Base-by-base conservation (phyloP, 2,797 vertebrate genomes). In the Xenops minutus region DNA sequence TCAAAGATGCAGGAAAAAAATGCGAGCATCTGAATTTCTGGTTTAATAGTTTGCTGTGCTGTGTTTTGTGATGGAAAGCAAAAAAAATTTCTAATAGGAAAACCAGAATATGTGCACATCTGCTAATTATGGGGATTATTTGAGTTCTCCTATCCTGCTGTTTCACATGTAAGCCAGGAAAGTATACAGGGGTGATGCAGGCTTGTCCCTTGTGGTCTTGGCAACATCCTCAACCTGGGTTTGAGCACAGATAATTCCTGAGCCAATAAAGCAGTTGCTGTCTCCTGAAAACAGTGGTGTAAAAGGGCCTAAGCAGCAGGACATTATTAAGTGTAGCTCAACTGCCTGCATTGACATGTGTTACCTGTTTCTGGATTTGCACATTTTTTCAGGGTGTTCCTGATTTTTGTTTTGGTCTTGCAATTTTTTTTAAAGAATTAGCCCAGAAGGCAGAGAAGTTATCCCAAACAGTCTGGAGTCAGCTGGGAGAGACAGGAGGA, bases 121-220 rank as follows among this genome's bases (percentile, higher is more conserved):
- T 84, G 29, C 39, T 93, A 81, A 59, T 48, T 55, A 23, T 41
- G 21, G 34, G 17, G 32, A 73, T 69, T 54, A 8, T 39, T 29
- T 0, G 0, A 67, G 7, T 9, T 51, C 30, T 54, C 89, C 49
- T 56, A 2, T 64, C 26, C 15, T 58, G 22, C 30, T 3, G 0
- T 72, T 87, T 72, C 58, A 51, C 6, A 10, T 30, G 32, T 76
- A 41, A 51, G 21, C 27, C 32, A 39, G 37, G 13, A 41, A 61
- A 41, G 34, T 5, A 46, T 8, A 14, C 15, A 41, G 34, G n/a
- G 16, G 36, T n/a, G 20, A 5, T 85, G 27, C n/a, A 62, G 22
- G 19, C 12, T 72, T 82, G 24, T 56, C 24, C 36, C 12, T 77
- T 36, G 8, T 9, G 3, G 41, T 49, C 34, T 67, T 3, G 1